Percentiles rank a stretch among this genome's conserved stretches.
These are phyloP conservation scores for Sisyra terminalis DNA, from an alignment of 2,888 invertebrate species.

Conservation along the genomic window DNA sequence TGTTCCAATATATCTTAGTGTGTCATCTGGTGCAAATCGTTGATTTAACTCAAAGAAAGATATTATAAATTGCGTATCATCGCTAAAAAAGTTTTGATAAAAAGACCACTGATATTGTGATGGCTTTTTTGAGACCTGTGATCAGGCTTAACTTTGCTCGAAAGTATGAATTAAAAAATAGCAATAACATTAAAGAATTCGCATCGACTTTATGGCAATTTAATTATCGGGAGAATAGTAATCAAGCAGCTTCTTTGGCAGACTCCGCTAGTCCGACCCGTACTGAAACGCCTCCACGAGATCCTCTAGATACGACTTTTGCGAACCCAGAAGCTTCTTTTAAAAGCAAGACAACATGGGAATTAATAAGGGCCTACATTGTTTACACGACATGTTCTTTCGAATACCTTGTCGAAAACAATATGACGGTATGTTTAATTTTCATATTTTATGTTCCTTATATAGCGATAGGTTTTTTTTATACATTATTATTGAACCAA, in stretches of 20 bases:
- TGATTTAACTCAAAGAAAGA: too few relatives aligned
- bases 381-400: constrained; percentile 86
- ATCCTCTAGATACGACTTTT: constrained; percentile 72
- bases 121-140: constrained; percentile 32
- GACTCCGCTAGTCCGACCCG: constrained; percentile 1
- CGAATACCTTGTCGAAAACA: constrained; percentile 77
- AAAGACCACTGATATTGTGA: constrained; percentile 14
- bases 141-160: constrained; percentile 25
- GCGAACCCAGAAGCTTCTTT: constrained; percentile 81
- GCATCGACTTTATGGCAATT: not conserved
- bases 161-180: constrained; percentile 23
- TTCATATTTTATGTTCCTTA: constrained; percentile 1
- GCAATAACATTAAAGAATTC: constrained; percentile 11
- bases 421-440: constrained; percentile 61
- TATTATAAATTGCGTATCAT: not conserved
- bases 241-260: constrained; percentile 7
- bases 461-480: too few relatives aligned
- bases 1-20: too few relatives aligned
- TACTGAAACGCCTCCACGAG: constrained; percentile 23
- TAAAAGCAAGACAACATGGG: constrained; percentile 88
- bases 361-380: constrained; percentile 75
- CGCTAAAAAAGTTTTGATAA: too few relatives aligned
- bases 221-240: constrained; percentile 4
- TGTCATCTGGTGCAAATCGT: too few relatives aligned
- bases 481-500: too few relatives aligned